Evolutionary conservation across 2,113 vertebrate genomes (phyloP), one percentile per base, ranked within the genome.

Genomic region (Theristicus caerulescens): DNA sequence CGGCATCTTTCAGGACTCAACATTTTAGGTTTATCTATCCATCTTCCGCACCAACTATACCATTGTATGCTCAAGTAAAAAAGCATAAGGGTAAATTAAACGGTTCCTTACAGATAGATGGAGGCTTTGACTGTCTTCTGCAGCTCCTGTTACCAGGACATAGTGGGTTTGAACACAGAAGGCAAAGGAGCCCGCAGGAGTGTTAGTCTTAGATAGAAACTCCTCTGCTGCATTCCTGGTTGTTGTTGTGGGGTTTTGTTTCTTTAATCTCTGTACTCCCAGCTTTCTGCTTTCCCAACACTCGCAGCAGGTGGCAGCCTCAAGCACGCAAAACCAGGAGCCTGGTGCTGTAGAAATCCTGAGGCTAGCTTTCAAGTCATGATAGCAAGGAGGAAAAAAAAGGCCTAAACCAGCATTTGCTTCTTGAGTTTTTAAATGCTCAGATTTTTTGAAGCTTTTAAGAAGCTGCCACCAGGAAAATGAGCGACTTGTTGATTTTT

Each of bases 1-100:
- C 3, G 6, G 69, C 95, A 96, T 95, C 94, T 96, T 98, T 98
- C 93, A 94, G 82, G 64, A 88, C 78, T 79, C 87, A 82, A n/a
- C 18, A 4, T 87, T 94, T 6, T 84, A 67, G 94, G 82, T 92
- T 94, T 93, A 93, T 95, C 93, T 94, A 76, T 95, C 82, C 73
- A 16, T 97, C 92, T 96, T 94, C 81, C 44, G 16, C 70, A 77
- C 95, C 79, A 93, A 27, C 81, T 66, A 14, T 31, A 54, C 72
- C 24, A 9, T 59, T 71, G 42, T 58, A 61, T 40, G 59, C 72
- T 94, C n/a, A 22, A 97, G 57, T 96, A 74, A 67, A 88, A 93
- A 83, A 93, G 40, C 19, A 32, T 57, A 79, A 34, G 55, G 55
- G 83, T 31, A 51, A 88, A 69, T 82, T 71, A 88, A 95, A 82